A percentile compares a stretch with the other conserved stretches of the same genome.
phyloP scores from a whole-genome alignment of 2,113 vertebrate species.

The Phylloscopus trochiloides region DNA sequence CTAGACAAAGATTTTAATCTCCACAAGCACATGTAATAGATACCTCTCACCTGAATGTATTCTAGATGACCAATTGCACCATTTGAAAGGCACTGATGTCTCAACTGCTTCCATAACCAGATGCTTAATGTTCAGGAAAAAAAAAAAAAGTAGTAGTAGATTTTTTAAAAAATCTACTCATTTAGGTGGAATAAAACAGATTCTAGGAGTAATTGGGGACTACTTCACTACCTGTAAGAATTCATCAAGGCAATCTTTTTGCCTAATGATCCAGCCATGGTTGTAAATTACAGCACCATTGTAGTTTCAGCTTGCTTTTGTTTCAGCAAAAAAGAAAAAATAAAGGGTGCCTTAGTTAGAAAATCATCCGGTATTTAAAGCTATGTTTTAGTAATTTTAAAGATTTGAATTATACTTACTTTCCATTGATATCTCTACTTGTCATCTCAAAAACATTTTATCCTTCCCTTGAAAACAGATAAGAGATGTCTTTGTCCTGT shows the following conservation, averaged over 20 bases:
- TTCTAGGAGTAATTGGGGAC: conserved; percentile 43
- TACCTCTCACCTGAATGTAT: not conserved
- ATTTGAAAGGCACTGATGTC: not conserved
- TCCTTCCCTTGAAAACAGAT: not conserved
- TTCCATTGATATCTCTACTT: not conserved
- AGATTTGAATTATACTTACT: not conserved
- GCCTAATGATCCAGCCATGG: conserved; percentile 29
- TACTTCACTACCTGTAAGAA: conserved; percentile 38
- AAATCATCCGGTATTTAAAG: not conserved
- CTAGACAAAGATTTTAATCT: not conserved
- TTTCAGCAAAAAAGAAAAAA: not conserved
- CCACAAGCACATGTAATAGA: not conserved
- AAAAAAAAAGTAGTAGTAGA: not conserved
- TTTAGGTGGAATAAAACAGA: conserved; percentile 45
- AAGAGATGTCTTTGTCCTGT: not conserved
- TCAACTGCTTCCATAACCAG: conserved; percentile 24
- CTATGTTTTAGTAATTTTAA: not conserved
- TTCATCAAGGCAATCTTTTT: conserved; percentile 57
- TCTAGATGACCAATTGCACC: conserved; percentile 7
- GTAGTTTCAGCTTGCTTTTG: not conserved
- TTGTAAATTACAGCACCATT: conserved; percentile 24
- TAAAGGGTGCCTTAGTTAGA: not conserved
- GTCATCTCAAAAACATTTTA: not conserved
- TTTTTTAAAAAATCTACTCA: not conserved
- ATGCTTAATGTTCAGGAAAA: conserved; percentile 50